These are phyloP conservation scores for Amniataba percoides DNA, from an alignment of 2,797 vertebrate genomes.

Conservation along the genomic window DNA sequence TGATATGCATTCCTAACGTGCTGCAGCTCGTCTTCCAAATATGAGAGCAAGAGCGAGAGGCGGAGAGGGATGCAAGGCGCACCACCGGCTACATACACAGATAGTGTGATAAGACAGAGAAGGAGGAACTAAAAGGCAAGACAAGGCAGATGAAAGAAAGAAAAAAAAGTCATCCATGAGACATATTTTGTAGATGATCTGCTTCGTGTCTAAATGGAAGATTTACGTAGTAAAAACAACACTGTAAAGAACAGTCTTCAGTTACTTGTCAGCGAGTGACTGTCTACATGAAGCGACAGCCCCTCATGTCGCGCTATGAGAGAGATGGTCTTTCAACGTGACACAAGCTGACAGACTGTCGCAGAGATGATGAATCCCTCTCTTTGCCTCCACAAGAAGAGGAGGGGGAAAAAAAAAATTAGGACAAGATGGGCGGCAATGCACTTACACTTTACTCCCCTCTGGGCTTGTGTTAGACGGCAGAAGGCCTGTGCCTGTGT, in stretches of 20 bases:
- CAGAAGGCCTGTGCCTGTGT: constrained; percentile 55
- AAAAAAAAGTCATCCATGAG: constrained; percentile 16
- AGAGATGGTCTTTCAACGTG: constrained; percentile 33
- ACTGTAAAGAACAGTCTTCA: not conserved
- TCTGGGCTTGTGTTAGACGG: constrained; percentile 45
- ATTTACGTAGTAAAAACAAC: constrained; percentile 6
- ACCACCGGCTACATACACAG: constrained; percentile 11
- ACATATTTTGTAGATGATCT: constrained; percentile 3
- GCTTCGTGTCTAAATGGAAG: not conserved
- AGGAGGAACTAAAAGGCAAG: constrained; percentile 18
- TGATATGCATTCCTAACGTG: constrained; percentile 81
- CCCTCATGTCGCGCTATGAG: constrained; percentile 24
- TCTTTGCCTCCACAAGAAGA: constrained; percentile 33
- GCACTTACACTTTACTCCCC: constrained; percentile 38
- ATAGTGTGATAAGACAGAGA: constrained; percentile 25
- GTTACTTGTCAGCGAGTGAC: not conserved
- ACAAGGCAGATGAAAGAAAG: constrained; percentile 25
- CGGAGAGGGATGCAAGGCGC: constrained; percentile 16
- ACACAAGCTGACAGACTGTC: constrained; percentile 52
- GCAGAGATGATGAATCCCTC: constrained; percentile 45
- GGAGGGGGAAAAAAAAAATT: constrained; percentile 4
- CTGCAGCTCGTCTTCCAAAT: constrained; percentile 69
- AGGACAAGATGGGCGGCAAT: constrained; percentile 20
- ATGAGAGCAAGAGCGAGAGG: constrained; percentile 37
- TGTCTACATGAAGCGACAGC: constrained; percentile 28